Percentiles rank a stretch among this genome's conserved stretches.
Conservation (phyloP, 1,140 invertebrate species). For the Drosophila orosa region DNA sequence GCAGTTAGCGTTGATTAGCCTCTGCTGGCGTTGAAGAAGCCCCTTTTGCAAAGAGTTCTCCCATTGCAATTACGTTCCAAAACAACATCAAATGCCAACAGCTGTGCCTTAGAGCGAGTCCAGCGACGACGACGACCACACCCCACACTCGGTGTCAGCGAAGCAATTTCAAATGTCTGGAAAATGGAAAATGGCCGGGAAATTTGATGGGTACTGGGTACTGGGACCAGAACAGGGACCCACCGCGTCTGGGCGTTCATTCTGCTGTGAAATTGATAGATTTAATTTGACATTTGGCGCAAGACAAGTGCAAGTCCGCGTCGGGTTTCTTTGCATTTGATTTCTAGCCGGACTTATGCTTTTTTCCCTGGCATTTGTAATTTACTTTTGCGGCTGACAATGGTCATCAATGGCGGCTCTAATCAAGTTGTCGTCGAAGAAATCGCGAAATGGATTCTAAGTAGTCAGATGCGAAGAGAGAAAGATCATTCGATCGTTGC, state of each 20-base stretch:
- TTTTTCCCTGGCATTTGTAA: conserved; percentile 48
- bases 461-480: conserved; percentile 38
- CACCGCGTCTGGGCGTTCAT: conserved; percentile 67
- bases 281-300: conserved; percentile 70
- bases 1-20: conserved; percentile 80
- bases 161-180: conserved; percentile 77
- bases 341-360: conserved; percentile 25
- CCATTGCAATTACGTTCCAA: conserved; percentile 59
- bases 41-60: conserved; percentile 20
- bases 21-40: conserved; percentile 42
- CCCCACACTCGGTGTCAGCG: conserved; percentile 69
- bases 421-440: conserved; percentile 75
- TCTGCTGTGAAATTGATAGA: conserved; percentile 76
- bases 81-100: conserved; percentile 47
- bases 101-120: conserved; percentile 46
- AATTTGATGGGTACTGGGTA: conserved; percentile 12
- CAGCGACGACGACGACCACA: conserved; percentile 31
- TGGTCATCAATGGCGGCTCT: conserved; percentile 63
- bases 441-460: conserved; percentile 71
- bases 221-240: conserved; percentile 33
- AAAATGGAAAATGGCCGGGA: conserved; percentile 16
- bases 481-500: conserved; percentile 43
- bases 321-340: conserved; percentile 16
- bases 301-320: conserved; percentile 23
- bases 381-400: conserved; percentile 76